phyloP scores from a whole-genome alignment of 2,888 invertebrate species.

The Dendrolimus pini region DNA sequence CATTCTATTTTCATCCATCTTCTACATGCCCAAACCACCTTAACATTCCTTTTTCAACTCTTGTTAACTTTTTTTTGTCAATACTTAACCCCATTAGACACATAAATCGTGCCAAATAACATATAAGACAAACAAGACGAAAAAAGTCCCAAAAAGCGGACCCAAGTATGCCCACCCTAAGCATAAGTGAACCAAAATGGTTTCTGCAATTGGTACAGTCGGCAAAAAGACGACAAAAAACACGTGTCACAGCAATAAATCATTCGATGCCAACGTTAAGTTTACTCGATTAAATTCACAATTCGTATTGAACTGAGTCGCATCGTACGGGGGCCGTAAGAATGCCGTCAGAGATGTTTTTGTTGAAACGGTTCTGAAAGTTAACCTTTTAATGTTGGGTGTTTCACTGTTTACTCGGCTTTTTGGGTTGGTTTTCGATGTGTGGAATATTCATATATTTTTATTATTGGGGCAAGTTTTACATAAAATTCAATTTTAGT shows the following conservation, averaged over 20 bases:
- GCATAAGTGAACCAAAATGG: slow-evolving; percentile 60
- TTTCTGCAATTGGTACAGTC: slow-evolving; percentile 59
- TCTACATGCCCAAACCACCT: too few species aligned
- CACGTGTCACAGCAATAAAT: slow-evolving; percentile 73
- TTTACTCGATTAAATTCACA: slow-evolving; percentile 69
- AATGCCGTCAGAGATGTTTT: not conserved
- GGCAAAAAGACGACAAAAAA: slow-evolving; percentile 64
- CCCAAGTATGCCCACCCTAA: too few species aligned
- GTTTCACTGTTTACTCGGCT: not conserved
- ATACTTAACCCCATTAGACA: too few species aligned
- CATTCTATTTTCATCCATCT: too few species aligned
- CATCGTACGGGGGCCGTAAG: not conserved
- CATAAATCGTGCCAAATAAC: too few species aligned
- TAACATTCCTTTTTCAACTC: too few species aligned
- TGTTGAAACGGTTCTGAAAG: not conserved
- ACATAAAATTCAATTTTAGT: too few species aligned
- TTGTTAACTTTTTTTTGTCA: too few species aligned
- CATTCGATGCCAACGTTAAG: slow-evolving; percentile 59
- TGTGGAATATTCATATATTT: not conserved
- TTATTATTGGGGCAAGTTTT: too few species aligned
- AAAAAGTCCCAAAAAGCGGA: too few species aligned
- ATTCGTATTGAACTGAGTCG: slow-evolving; percentile 29
- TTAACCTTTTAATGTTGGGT: not conserved
- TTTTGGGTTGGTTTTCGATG: not conserved
- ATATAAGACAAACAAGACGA: too few species aligned